phyloP scores from a whole-genome alignment of 2,113 vertebrate species.

The Menura novaehollandiae region DNA sequence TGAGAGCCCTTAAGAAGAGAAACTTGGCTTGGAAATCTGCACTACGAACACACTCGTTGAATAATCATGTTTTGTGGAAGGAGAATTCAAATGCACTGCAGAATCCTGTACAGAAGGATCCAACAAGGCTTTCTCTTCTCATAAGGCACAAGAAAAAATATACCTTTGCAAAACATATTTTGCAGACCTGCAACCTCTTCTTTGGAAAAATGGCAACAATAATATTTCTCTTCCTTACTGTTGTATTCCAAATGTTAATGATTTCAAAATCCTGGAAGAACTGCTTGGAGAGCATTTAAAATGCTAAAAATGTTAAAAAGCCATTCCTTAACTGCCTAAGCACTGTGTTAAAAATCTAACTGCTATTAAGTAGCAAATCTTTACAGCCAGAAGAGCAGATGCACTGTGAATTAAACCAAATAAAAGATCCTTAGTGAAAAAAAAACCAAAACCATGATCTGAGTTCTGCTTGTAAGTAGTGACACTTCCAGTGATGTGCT shows the following conservation, averaged over 20 bases:
- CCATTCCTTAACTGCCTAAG: not conserved
- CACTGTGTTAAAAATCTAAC: not conserved
- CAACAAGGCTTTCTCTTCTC: not conserved
- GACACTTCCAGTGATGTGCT: not conserved
- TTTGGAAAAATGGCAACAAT: not conserved
- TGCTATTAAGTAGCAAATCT: not conserved
- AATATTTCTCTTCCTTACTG: not conserved
- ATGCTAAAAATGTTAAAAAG: not conserved
- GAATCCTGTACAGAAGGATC: not conserved
- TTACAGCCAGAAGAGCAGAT: not conserved
- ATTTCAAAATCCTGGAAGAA: not conserved
- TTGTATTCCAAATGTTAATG: not conserved
- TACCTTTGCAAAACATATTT: not conserved
- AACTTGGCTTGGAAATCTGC: constrained; percentile 29
- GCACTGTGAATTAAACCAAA: not conserved
- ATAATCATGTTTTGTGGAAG: constrained; percentile 38
- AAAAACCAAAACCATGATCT: not conserved
- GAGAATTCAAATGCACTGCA: constrained; percentile 9
- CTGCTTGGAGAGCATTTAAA: not conserved
- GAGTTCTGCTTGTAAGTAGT: not conserved
- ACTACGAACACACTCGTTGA: not conserved
- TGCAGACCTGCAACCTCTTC: not conserved
- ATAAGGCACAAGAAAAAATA: not conserved
- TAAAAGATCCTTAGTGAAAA: not conserved
- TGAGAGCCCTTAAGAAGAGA: constrained; percentile 39